Evolutionary conservation across 2,113 vertebrate genomes (phyloP), one percentile per base, ranked within the genome.

Genomic region (Cryptomyrus ogoouensis): DNA sequence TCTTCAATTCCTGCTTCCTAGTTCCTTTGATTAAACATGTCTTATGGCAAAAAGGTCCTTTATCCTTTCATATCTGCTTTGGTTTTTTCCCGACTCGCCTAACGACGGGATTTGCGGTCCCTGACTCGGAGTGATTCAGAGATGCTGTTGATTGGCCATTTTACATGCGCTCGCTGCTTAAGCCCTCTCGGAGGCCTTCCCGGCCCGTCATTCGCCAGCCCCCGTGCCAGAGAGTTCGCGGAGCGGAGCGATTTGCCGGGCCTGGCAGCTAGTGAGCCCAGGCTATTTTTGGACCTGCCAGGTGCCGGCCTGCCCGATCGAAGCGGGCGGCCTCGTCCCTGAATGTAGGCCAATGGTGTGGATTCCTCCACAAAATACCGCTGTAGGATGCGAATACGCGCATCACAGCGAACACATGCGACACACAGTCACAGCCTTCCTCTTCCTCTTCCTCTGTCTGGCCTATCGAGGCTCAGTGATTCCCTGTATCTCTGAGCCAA

Each of bases 261-360:
- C 27, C 35, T 39, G 89, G 87, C 90, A 89, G 90, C 31, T 49
- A 90, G 17, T 74, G n/a, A 62, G 90, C 31, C 17, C 35, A 80
- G 85, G 91, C 90, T 92, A 93, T 91, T 91, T 93, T 93, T 90
- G 92, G 87, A 91, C 90, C 90, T 91, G 90, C 92, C 92, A 91
- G 90, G 90, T 91, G 84, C 42, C 35, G 90, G 83, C 52, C 44
- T 44, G 70, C 3, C 84, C 6, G 17, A 39, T 19, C 6, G 35
- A 47, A 49, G 88, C 39, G 44, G 88, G 89, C 89, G 87, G 77
- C 84, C 47, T n/a, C 31, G 52, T 62, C 85, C 87, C 13, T 21
- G 88, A 91, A 93, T 91, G 62, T 91, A 77, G 90, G 92, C 62
- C 89, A 91, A 21, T 46, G 84, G 89, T 50, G 70, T 53, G 66